Conservation (phyloP, 2,797 vertebrate species). For the Luscinia megarhynchos region DNA sequence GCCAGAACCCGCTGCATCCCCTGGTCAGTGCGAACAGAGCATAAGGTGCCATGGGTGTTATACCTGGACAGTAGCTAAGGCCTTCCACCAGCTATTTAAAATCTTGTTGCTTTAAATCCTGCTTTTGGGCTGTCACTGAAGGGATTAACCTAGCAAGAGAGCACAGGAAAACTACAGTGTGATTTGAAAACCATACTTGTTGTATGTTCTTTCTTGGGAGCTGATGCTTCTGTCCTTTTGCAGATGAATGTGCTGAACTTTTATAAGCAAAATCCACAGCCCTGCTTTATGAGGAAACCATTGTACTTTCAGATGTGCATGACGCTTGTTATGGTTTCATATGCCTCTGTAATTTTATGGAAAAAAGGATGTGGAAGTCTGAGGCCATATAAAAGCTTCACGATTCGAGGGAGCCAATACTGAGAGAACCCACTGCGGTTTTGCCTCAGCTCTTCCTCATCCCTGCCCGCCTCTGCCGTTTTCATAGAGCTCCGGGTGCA, state of each 20-base stretch:
- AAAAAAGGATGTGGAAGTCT: neutral
- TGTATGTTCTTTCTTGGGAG: neutral
- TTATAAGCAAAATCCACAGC: neutral
- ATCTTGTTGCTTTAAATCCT: neutral
- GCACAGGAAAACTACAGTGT: accelerated
- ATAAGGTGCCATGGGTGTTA: neutral
- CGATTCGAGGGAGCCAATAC: neutral
- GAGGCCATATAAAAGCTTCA: neutral
- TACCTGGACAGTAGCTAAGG: neutral
- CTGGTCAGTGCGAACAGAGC: neutral
- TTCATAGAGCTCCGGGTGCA: neutral
- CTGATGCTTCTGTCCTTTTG: neutral
- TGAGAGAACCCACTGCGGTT: neutral
- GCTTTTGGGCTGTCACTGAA: neutral
- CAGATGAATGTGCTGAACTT: neutral
- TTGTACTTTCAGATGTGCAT: neutral
- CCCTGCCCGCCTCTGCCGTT: neutral
- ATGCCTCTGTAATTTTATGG: neutral
- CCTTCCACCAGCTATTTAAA: neutral
- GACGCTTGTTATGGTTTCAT: neutral
- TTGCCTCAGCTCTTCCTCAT: neutral
- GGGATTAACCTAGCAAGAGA: neutral
- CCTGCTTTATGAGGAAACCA: neutral
- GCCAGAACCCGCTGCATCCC: neutral
- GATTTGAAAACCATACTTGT: neutral